These are phyloP conservation scores for Coracias cyanogaster DNA, from an alignment of 2,797 vertebrate genomes.

Conservation along the genomic window DNA sequence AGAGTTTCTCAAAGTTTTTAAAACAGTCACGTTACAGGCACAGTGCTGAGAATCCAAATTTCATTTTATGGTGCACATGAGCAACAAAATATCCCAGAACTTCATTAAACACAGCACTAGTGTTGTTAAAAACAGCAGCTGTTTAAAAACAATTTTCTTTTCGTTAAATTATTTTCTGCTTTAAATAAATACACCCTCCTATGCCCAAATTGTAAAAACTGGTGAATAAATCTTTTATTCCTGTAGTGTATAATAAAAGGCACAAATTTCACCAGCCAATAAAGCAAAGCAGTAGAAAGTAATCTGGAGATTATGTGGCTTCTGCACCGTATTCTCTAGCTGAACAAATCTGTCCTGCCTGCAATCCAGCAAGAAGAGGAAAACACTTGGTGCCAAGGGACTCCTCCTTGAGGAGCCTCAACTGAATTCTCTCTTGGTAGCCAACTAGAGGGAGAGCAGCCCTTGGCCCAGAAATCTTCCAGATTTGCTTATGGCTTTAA, in stretches of 20 bases:
- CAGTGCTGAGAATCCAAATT: constrained; percentile 1
- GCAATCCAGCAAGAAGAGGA: not conserved
- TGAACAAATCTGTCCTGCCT: not conserved
- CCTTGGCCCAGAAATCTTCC: not conserved
- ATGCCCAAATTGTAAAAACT: not conserved
- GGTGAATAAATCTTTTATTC: constrained; percentile 32
- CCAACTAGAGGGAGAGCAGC: not conserved
- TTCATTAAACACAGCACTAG: constrained; percentile 16
- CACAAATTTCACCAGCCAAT: not conserved
- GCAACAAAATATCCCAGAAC: constrained; percentile 22
- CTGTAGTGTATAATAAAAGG: not conserved
- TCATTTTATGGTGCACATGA: constrained; percentile 17
- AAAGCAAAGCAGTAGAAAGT: not conserved
- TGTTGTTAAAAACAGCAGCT: constrained; percentile 4
- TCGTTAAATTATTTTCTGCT: constrained; percentile 18
- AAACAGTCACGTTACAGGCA: not conserved
- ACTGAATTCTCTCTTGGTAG: not conserved
- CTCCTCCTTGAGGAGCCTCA: not conserved
- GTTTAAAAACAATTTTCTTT: constrained; percentile 32
- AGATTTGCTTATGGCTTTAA: not conserved
- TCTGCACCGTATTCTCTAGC: not conserved
- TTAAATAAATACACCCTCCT: constrained; percentile 22
- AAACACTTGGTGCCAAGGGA: not conserved
- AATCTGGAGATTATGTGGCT: not conserved
- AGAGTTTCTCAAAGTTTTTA: not conserved